A percentile compares a stretch with the other conserved stretches of the same genome.
These are phyloP conservation scores for Lerema accius DNA, from an alignment of 1,140 invertebrate species.

Conservation along the genomic window DNA sequence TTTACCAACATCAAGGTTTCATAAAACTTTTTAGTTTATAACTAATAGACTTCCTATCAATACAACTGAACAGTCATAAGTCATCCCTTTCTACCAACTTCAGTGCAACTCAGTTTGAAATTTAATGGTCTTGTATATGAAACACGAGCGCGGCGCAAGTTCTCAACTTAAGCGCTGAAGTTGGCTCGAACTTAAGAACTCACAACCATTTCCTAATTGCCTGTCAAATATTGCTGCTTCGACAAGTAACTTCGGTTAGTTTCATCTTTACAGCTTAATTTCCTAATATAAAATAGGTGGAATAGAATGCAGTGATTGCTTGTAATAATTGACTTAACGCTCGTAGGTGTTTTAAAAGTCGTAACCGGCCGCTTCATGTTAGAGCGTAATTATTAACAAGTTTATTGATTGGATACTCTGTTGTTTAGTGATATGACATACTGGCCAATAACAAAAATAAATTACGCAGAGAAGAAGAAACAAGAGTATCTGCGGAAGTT, in stretches of 20 bases:
- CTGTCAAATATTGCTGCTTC: slow-evolving; percentile 29
- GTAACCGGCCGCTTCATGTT: no score
- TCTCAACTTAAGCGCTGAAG: slow-evolving; percentile 28
- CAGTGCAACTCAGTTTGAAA: slow-evolving; percentile 20
- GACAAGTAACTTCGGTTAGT: background rate
- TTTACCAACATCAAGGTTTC: no score
- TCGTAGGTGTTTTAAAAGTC: no score
- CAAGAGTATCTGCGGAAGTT: no score
- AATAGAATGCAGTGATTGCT: no score
- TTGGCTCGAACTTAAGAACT: slow-evolving; percentile 23
- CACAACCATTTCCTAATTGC: slow-evolving; percentile 27
- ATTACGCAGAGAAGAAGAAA: no score
- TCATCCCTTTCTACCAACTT: slow-evolving; percentile 11
- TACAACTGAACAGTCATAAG: slow-evolving; percentile 5
- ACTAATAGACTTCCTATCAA: background rate
- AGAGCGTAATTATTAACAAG: no score
- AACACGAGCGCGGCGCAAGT: slow-evolving; percentile 18
- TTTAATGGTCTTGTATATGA: slow-evolving; percentile 33
- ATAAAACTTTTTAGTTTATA: background rate
- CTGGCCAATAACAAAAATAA: no score
- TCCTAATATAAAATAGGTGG: background rate
- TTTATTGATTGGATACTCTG: no score
- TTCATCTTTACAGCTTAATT: background rate
- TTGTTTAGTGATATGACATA: no score
- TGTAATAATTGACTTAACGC: no score